phyloP scores from a whole-genome alignment of 2,113 vertebrate genomes.

The Pangasianodon gigas region DNA sequence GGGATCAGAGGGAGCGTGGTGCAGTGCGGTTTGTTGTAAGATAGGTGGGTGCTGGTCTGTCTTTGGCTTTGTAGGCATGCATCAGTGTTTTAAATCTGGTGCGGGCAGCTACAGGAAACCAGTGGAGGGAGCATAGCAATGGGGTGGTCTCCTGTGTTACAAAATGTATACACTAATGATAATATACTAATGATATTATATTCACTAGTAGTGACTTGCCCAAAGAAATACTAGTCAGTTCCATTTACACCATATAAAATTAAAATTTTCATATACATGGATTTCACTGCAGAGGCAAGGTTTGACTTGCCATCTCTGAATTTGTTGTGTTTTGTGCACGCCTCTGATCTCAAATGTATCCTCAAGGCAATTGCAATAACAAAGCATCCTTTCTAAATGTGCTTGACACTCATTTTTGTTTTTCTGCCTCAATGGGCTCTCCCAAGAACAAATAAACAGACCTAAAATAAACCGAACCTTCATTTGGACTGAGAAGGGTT shows the following conservation, averaged over 20 bases:
- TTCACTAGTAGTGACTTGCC: background rate
- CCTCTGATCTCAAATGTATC: background rate
- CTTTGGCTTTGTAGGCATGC: too few species aligned
- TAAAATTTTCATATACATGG: background rate
- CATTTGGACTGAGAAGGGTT: slow-evolving; percentile 27
- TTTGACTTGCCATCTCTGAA: background rate
- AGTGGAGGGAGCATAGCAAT: too few species aligned
- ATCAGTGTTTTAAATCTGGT: too few species aligned
- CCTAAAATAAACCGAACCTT: slow-evolving; percentile 32
- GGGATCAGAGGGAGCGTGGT: too few species aligned
- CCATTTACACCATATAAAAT: background rate
- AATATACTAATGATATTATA: background rate
- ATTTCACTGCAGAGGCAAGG: background rate
- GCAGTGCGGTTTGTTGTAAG: too few species aligned
- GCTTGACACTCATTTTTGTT: background rate
- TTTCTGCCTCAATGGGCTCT: background rate
- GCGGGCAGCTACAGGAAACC: too few species aligned
- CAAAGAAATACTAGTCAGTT: background rate
- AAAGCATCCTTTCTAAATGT: background rate
- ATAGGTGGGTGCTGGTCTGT: too few species aligned
- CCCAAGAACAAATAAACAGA: slow-evolving; percentile 23
- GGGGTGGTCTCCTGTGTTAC: background rate
- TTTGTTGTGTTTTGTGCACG: background rate
- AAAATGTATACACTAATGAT: background rate
- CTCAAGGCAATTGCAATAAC: background rate